Base-by-base conservation (phyloP, 2,113 vertebrate genomes). In the Cyprinodon brontotheroides region DNA sequence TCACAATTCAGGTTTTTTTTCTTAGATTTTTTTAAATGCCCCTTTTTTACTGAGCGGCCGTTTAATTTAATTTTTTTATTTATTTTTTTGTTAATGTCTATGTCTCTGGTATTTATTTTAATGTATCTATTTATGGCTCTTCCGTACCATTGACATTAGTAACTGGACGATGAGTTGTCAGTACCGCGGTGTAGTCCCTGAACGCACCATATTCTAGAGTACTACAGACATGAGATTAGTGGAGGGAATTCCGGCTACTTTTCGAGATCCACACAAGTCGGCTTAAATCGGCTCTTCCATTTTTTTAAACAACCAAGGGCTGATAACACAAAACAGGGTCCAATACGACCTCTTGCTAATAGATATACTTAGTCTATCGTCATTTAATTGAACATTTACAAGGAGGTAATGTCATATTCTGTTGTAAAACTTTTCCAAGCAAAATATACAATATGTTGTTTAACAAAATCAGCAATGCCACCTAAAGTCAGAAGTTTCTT, bases 141-240 rank as follows among this genome's bases (percentile, higher is more conserved):
- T 29, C 29, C 29, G 29, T 29, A 29, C 29, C 29, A 29, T 29
- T 29, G 20, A 22, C 22, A n/a, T 59, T 20, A 64, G 59, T 13
- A 3, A 36, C 3, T 1, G 40, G 70, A 37, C 45, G 13, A 29
- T 83, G 20, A 5, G 17, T 0, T 75, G 36, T 83, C 85, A 4
- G 79, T 85, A 76, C 70, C 70, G 15, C 3, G 20, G 0, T 15
- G 11, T 22, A 1, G 74, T 61, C 72, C 67, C 1, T 88, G 86
- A 92, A 91, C 84, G 89, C 86, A 29, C 7, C 84, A 10, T 11
- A 79, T 22, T 78, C 71, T 75, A 41, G 85, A 69, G 79, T 83
- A 86, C 78, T 85, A 72, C 77, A 65, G 69, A 64, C 68, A 9
- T n/a, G 50, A 57, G 50, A 8, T 20, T 9, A 57, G 8, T 57